Evolutionary conservation across 2,797 vertebrate species (phyloP).

Genomic region (Morus bassanus): DNA sequence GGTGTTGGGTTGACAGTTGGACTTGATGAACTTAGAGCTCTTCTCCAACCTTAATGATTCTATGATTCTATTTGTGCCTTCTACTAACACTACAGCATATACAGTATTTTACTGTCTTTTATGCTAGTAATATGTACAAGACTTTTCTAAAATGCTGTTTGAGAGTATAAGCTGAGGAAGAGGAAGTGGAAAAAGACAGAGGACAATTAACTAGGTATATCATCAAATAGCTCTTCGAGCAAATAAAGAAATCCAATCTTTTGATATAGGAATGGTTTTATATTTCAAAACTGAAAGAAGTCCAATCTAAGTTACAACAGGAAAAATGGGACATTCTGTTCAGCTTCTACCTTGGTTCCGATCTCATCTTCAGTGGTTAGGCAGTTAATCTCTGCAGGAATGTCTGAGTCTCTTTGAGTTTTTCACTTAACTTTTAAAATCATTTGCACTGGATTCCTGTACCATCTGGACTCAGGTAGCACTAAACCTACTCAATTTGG

Average conservation of each 20-base stretch:
- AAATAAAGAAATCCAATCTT: background rate
- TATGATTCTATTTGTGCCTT: background rate
- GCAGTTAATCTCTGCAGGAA: background rate
- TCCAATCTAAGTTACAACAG: background rate
- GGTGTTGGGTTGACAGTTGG: too few species aligned
- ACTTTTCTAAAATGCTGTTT: background rate
- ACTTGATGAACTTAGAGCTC: too few species aligned
- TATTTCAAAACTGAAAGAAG: background rate
- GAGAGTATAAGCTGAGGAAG: background rate
- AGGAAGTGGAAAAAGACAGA: background rate
- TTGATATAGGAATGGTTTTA: background rate
- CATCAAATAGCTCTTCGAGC: background rate
- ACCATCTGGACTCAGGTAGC: background rate
- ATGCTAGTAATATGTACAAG: background rate
- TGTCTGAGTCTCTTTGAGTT: background rate
- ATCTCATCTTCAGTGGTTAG: background rate
- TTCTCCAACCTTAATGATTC: too few species aligned
- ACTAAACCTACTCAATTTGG: background rate
- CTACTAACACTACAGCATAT: background rate
- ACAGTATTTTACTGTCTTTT: background rate
- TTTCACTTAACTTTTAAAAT: background rate
- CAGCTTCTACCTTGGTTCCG: background rate
- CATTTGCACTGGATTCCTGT: background rate
- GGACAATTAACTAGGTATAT: background rate
- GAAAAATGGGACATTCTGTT: background rate